Conservation (phyloP, 2,888 invertebrate genomes). For the Micropterix aruncella region DNA sequence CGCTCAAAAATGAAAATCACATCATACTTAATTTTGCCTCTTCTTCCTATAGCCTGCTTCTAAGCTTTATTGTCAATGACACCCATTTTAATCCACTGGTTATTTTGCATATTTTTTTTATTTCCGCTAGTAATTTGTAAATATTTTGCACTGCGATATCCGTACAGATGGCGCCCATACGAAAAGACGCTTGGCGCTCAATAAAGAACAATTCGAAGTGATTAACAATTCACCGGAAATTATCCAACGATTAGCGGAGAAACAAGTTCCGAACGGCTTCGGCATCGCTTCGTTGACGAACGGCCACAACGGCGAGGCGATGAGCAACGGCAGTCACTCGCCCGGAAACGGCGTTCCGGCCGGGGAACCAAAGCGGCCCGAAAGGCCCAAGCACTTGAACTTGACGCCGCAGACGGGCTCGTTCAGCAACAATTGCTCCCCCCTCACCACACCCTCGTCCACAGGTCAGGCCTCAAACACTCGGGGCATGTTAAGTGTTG, state of each 20-base stretch:
- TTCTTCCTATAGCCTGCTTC: background rate
- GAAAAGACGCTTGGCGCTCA: conserved; percentile 42
- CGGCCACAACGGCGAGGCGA: background rate
- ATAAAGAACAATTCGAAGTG: conserved; percentile 41
- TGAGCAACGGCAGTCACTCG: background rate
- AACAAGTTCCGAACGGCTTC: conserved; percentile 12
- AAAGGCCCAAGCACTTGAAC: conserved; percentile 33
- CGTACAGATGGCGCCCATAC: conserved; percentile 41
- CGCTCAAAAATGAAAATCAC: too few species aligned
- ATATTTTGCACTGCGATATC: conserved; percentile 2
- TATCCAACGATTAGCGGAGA: too few species aligned
- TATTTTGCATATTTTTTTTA: background rate
- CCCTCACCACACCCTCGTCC: conserved; percentile 22
- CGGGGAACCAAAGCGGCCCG: conserved; percentile 14
- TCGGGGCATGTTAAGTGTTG: conserved; percentile 12
- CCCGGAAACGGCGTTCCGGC: conserved; percentile 16
- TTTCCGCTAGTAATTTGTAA: background rate
- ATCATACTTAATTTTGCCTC: too few species aligned
- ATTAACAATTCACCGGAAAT: conserved; percentile 20
- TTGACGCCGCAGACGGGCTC: conserved; percentile 22
- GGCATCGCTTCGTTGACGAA: background rate
- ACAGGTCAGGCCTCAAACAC: conserved; percentile 30
- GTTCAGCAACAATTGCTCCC: conserved; percentile 17
- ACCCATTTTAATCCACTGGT: too few species aligned
- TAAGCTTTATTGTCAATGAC: background rate